Conservation (phyloP, 2,113 vertebrate species). For the Leucopternis melanops region DNA sequence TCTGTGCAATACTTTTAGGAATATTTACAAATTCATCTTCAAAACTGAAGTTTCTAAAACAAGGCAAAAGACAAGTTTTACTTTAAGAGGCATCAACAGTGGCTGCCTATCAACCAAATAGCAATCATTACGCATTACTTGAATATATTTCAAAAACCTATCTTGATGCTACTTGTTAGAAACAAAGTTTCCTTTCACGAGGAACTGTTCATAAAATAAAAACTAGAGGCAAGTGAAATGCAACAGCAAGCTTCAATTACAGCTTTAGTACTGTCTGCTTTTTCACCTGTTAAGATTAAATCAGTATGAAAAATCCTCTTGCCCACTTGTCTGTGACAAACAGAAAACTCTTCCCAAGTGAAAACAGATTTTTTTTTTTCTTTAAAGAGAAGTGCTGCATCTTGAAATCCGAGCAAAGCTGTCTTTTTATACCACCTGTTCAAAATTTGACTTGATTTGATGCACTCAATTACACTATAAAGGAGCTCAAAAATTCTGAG, state of each 20-base stretch:
- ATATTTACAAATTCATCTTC: conserved; percentile 86
- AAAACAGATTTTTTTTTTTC: not conserved
- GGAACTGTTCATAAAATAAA: not conserved
- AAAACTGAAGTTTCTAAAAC: conserved; percentile 83
- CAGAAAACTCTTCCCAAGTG: not conserved
- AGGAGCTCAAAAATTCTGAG: not conserved
- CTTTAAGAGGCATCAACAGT: not conserved
- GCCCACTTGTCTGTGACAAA: not conserved
- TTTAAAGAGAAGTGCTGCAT: not conserved
- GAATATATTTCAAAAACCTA: not conserved
- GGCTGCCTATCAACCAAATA: not conserved
- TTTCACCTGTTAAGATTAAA: not conserved
- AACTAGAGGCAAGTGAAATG: not conserved
- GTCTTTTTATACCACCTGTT: not conserved
- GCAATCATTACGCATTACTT: not conserved
- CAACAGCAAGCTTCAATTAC: not conserved
- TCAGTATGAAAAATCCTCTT: not conserved
- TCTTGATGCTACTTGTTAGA: not conserved
- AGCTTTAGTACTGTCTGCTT: not conserved
- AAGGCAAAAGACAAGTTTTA: not conserved
- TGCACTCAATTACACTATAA: not conserved
- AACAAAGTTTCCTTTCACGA: not conserved
- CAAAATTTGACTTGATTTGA: not conserved
- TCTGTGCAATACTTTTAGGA: conserved; percentile 81
- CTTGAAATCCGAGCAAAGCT: not conserved